These are phyloP conservation scores for Lepas anatifera DNA, from an alignment of 2,888 invertebrate species.

Conservation along the genomic window DNA sequence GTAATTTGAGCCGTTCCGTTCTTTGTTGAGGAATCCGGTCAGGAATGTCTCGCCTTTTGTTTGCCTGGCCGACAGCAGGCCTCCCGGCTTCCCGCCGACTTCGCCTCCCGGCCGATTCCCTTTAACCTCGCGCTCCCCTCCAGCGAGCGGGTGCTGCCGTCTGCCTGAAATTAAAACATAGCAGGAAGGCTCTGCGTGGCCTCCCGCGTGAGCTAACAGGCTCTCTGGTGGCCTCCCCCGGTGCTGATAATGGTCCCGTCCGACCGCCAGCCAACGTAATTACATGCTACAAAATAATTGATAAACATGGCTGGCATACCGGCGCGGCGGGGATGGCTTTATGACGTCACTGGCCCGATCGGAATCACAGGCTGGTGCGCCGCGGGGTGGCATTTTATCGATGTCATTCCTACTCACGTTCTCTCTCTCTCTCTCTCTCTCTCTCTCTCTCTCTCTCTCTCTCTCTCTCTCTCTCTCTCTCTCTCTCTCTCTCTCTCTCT, in stretches of 20 bases:
- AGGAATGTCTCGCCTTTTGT: too few relatives aligned
- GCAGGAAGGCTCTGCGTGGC: not conserved
- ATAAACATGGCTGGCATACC: conserved; percentile 6
- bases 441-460: conserved; percentile 14
- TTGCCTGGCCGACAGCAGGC: too few relatives aligned
- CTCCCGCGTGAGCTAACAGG: too few relatives aligned
- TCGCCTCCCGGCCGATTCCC: too few relatives aligned
- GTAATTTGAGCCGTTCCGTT: too few relatives aligned
- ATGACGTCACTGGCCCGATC: not conserved
- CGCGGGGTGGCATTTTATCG: too few relatives aligned
- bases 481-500: conserved; percentile 10
- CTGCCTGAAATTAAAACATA: not conserved
- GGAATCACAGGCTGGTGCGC: too few relatives aligned
- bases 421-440: not conserved
- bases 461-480: conserved; percentile 17
- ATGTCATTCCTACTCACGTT: not conserved
- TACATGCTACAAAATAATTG: not conserved
- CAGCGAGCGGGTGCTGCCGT: too few relatives aligned
- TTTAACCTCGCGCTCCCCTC: too few relatives aligned
- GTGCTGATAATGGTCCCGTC: not conserved
- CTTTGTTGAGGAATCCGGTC: too few relatives aligned
- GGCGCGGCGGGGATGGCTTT: not conserved
- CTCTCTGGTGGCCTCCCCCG: too few relatives aligned
- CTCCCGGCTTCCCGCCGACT: too few relatives aligned
- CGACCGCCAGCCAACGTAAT: not conserved